Evolutionary conservation across 23 tunicate species (phyloP), one percentile per base, ranked within the genome.

Genomic region (Botrylloides violaceus): DNA sequence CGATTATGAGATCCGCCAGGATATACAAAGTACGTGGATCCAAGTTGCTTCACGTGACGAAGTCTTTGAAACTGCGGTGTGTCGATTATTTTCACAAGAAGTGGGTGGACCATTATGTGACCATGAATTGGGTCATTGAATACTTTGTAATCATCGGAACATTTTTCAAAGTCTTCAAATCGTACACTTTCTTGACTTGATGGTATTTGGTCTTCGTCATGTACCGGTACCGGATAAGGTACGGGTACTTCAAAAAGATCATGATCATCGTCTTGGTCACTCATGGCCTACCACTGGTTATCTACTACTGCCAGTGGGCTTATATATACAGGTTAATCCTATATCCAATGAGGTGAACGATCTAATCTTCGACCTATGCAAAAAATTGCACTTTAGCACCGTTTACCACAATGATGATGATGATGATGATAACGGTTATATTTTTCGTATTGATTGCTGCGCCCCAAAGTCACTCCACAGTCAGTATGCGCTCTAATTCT

Each of bases 101-200:
- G 71, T 9, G 85, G 77, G 31, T 80, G 85, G 21, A 86, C 70
- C 33, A 59, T 37, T 25, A 86, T 86, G 72, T 75, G 80, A 31
- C 94, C 94, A 80, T 86, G 94, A 30, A 86, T 70, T 2, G 94
- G 79, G 32, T 86, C 94, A 76, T 86, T 86, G 71, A 86, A 86
- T 27, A 79, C 68, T 76, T 77, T 63, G 35, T 31, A 63, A 3
- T 27, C 70, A 63, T 15, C 70, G 3, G 9, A 28, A 31, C 33
- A 33, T 4, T 4, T 31, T 3, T 7, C 70, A 25, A 6, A 28
- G 29, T 63, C 36, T 6, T 63, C 70, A 63, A 27, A 7, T 27
- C 35, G 23, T 31, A 27, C 7, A 63, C 70, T 63, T 9, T 25
- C 34, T 9, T 63, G 70, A 31, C 70, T 63, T 4, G 33, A 12